Percentiles rank a stretch among this genome's conserved stretches.
phyloP scores from a whole-genome alignment of 2,888 invertebrate species.

The Salticus scenicus region DNA sequence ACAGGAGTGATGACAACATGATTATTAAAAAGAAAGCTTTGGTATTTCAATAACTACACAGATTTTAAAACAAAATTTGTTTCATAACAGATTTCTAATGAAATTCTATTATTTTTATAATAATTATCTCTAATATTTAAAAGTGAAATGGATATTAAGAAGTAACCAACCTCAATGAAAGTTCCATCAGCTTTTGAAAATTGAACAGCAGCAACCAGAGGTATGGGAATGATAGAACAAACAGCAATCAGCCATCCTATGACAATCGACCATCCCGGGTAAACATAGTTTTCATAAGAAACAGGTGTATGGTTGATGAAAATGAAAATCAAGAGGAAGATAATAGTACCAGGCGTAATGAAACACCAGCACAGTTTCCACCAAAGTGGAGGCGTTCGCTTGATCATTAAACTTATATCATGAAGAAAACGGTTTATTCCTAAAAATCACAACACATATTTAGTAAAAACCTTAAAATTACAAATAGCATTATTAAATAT shows the following conservation, averaged over 20 bases:
- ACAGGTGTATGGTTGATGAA: conserved; percentile 74
- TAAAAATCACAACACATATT: conserved; percentile 65
- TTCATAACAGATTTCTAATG: no score
- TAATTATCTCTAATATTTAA: no score
- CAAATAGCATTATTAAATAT: not conserved
- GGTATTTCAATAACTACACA: no score
- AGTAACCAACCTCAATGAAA: conserved; percentile 57
- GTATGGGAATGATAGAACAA: conserved; percentile 75
- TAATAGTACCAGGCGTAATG: conserved; percentile 66
- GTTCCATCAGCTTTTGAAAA: conserved; percentile 59
- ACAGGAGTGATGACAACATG: no score
- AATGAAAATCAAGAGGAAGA: conserved; percentile 57
- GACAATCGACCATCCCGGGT: conserved; percentile 74
- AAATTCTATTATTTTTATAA: no score
- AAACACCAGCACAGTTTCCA: conserved; percentile 70
- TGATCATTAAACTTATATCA: conserved; percentile 71
- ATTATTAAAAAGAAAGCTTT: no score
- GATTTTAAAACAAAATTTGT: no score
- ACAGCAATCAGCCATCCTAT: conserved; percentile 76
- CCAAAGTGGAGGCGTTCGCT: conserved; percentile 59
- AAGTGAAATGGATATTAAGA: no score
- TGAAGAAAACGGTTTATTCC: conserved; percentile 74
- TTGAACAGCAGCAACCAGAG: conserved; percentile 73
- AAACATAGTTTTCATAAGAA: conserved; percentile 75
- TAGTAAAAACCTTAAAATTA: no score